Evolutionary conservation across 2,113 vertebrate species (phyloP).

Genomic region (Ovis canadensis): DNA sequence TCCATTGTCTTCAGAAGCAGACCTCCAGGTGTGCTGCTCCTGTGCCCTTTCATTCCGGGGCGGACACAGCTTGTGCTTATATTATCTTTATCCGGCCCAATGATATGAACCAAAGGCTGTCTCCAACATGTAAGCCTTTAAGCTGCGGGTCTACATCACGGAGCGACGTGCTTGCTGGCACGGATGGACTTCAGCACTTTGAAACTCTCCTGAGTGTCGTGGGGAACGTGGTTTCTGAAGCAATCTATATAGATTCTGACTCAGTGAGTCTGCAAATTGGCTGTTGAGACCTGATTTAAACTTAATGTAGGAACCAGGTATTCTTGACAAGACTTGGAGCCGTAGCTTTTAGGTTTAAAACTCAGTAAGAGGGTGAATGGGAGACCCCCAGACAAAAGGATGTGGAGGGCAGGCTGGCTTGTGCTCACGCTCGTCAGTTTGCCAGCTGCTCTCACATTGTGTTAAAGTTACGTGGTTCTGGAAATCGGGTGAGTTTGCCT

Average conservation of each 20-base stretch:
- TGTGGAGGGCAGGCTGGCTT: background rate
- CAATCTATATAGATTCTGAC: background rate
- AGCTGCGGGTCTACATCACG: background rate
- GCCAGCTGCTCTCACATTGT: background rate
- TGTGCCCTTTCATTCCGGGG: background rate
- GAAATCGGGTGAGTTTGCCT: background rate
- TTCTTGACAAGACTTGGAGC: background rate
- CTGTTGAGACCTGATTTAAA: background rate
- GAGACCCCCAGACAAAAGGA: background rate
- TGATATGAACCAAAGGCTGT: background rate
- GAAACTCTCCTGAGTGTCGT: background rate
- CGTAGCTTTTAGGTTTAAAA: background rate
- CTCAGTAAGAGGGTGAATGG: background rate
- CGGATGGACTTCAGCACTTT: background rate
- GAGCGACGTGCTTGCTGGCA: rapidly evolving
- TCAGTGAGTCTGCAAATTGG: background rate
- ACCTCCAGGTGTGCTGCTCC: background rate
- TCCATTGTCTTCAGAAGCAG: background rate
- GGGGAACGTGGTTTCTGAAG: background rate
- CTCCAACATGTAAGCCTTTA: background rate
- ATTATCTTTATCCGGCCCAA: background rate
- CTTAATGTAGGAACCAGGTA: background rate
- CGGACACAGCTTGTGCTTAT: background rate
- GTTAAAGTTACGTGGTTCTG: background rate
- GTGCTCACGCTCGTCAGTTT: background rate